Base-by-base conservation (phyloP, 2,797 vertebrate genomes). In the Oryzias sinensis region DNA sequence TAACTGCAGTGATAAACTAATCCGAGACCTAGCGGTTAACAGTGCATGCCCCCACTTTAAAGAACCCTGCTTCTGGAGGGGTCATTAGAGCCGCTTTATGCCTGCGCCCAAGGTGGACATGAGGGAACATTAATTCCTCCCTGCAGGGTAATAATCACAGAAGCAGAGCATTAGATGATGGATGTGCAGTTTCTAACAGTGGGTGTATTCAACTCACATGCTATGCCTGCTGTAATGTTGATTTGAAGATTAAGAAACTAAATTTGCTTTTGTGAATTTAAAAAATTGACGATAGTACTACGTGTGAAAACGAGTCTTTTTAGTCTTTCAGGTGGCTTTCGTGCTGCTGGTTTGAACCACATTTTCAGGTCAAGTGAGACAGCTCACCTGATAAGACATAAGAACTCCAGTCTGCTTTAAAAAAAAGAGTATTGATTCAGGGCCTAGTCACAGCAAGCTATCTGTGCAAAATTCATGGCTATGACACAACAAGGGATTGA, bases 21-120 rank as follows among this genome's bases (percentile, higher is more conserved):
- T 65, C 62, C 56, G 43, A 59, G 83, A 83, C 71, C 70, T 71
- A 53, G 66, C 63, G 84, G 86, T 88, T 90, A 90, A 88, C 86
- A 53, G 81, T 85, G 76, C 87, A 70, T 72, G 74, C 67, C 56
- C 18, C 76, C 67, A 68, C 68, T 68, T 53, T 11, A 40, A 59
- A 55, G 49, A 14, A 46, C 43, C 48, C 44, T 41, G 8, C 54
- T 69, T 66, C 70, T 58, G 17, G 27, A 77, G 56, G 65, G 58
- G 53, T 68, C 63, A 54, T 74, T 41, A 33, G 60, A 62, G 71
- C 44, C 13, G 60, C 45, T 57, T 24, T 45, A 43, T 22, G 53
- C 24, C 53, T 25, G 33, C 14, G 20, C 56, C 65, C 14, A 2
- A 16, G 43, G 59, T 64, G 65, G 68, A 64, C 65, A 54, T 55